Conservation (phyloP, 2,113 vertebrate species). For the Fulmarus glacialis region DNA sequence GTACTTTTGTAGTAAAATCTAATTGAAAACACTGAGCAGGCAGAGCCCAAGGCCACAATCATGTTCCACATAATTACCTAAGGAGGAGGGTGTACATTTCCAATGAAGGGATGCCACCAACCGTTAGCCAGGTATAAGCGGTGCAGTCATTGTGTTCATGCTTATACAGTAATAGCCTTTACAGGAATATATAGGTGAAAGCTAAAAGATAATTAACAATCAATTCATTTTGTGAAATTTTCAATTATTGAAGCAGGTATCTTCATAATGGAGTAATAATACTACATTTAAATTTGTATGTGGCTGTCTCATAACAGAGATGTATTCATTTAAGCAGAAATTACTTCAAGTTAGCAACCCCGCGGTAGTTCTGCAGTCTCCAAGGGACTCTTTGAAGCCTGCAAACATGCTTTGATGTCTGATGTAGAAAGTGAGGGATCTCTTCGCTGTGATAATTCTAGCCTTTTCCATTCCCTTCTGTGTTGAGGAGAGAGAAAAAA, state of each 20-base stretch:
- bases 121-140: background rate
- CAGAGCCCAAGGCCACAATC: conserved; percentile 46
- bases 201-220: background rate
- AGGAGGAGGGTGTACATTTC: background rate
- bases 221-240: background rate
- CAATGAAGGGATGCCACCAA: background rate
- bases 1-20: conserved; percentile 37
- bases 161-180: background rate
- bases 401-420: conserved; percentile 47
- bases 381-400: conserved; percentile 56
- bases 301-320: background rate
- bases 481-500: background rate
- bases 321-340: conserved; percentile 20
- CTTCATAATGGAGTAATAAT: background rate
- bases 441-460: background rate
- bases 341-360: conserved; percentile 30
- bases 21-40: conserved; percentile 55
- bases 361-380: background rate
- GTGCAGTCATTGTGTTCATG: rapidly evolving
- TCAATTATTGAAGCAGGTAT: background rate
- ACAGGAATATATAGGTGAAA: background rate
- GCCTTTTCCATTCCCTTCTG: background rate
- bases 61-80: conserved; percentile 29
- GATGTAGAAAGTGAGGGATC: background rate
- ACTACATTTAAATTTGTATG: background rate